A percentile compares a stretch with the other conserved stretches of the same genome.
Evolutionary conservation across 2,113 vertebrate species (phyloP).

Genomic region (Tinamus guttatus): DNA sequence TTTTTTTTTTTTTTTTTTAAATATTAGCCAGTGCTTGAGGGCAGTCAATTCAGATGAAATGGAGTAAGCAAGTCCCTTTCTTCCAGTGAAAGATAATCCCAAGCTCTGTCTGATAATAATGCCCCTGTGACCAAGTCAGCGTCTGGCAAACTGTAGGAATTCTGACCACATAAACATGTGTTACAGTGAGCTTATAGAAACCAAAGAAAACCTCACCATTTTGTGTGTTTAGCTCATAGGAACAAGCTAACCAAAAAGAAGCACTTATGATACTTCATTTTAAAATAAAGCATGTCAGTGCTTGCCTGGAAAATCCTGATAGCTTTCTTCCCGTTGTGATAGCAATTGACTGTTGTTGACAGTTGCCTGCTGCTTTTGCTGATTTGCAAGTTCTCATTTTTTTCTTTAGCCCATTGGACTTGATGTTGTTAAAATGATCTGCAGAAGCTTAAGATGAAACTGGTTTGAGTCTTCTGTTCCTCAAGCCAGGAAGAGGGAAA

Average conservation of each 20-base stretch:
- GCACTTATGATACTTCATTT: not conserved
- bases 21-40: not conserved
- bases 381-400: not conserved
- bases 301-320: not conserved
- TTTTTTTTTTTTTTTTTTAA: no score
- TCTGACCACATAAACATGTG: not conserved
- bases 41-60: not conserved
- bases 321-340: not conserved
- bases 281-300: not conserved
- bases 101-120: not conserved
- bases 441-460: not conserved
- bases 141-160: not conserved
- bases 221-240: not conserved
- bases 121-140: not conserved
- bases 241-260: not conserved
- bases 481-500: not conserved
- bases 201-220: not conserved
- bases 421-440: not conserved
- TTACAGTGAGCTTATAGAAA: not conserved
- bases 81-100: not conserved
- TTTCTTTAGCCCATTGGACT: not conserved
- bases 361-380: not conserved
- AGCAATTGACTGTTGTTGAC: not conserved
- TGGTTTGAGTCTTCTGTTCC: no score
- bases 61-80: not conserved